phyloP scores from a whole-genome alignment of 1,140 invertebrate genomes.

The Epicauta chinensis region DNA sequence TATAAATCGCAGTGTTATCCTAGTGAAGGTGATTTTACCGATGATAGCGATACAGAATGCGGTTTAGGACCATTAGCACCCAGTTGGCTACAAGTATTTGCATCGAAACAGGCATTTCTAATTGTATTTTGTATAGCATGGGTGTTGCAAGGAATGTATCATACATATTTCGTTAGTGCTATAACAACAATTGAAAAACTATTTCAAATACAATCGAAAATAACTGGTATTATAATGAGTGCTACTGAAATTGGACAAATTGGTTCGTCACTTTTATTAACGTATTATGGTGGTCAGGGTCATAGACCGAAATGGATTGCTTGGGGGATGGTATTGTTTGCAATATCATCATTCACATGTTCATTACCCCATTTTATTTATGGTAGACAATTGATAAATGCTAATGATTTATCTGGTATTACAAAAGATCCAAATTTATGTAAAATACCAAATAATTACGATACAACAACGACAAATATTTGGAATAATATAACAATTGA shows the following conservation, averaged over 20 bases:
- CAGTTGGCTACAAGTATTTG: conserved; percentile 66
- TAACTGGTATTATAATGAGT: conserved; percentile 87
- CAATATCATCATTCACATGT: conserved; percentile 79
- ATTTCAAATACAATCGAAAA: conserved; percentile 92
- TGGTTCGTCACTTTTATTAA: conserved; percentile 77
- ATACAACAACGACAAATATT: conserved; percentile 4
- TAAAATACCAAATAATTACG: conserved; percentile 19
- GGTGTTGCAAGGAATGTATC: conserved; percentile 90
- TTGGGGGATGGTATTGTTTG: conserved; percentile 86
- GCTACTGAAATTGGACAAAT: conserved; percentile 95
- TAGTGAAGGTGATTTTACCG: conserved; percentile 24
- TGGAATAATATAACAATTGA: conserved; percentile 3
- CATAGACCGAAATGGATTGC: conserved; percentile 96
- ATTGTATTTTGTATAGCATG: conserved; percentile 81
- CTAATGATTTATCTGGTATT: conserved; percentile 49
- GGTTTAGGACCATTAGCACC: conserved; percentile 65
- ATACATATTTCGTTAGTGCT: conserved; percentile 93
- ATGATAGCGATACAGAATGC: conserved; percentile 52
- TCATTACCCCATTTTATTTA: conserved; percentile 78
- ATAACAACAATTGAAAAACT: conserved; percentile 96
- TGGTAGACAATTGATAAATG: conserved; percentile 62
- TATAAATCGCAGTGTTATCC: conserved; percentile 24
- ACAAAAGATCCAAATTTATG: conserved; percentile 37
- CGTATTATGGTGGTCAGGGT: conserved; percentile 88
- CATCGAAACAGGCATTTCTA: conserved; percentile 85